Evolutionary conservation across 2,113 vertebrate genomes (phyloP).

Genomic region (Stictonetta naevosa): DNA sequence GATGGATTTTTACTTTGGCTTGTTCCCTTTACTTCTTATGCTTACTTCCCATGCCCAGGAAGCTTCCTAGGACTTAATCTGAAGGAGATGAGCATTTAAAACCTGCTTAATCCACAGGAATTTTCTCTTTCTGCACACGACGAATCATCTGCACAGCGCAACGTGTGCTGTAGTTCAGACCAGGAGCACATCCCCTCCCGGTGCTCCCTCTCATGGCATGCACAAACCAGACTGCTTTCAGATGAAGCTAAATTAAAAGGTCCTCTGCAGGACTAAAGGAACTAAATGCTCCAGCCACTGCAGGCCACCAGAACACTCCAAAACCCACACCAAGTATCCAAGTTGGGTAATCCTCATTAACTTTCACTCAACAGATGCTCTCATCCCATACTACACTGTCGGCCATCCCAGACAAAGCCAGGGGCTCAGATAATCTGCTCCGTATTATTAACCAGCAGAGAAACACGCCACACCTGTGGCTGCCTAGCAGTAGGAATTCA

Average conservation of each 20-base stretch:
- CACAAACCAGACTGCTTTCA: no score
- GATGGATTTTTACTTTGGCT: no score
- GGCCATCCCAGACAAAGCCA: background rate
- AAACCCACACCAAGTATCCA: background rate
- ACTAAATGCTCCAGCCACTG: background rate
- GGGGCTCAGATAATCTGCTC: background rate
- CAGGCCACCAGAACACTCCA: background rate
- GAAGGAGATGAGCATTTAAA: background rate
- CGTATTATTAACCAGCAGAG: background rate
- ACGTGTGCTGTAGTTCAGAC: background rate
- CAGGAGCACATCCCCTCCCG: accelerated
- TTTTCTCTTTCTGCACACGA: background rate
- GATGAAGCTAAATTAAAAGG: background rate
- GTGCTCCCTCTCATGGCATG: accelerated
- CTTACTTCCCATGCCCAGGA: background rate
- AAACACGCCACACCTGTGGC: accelerated
- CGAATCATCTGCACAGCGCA: background rate
- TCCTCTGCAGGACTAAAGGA: background rate
- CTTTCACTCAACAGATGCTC: background rate
- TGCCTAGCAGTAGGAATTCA: background rate
- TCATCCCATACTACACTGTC: background rate
- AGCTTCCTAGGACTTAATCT: background rate
- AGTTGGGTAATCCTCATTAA: background rate
- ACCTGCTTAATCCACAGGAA: background rate
- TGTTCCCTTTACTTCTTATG: background rate